Base-by-base conservation (phyloP, 2,797 vertebrate genomes). In the Epinephelus coioides region DNA sequence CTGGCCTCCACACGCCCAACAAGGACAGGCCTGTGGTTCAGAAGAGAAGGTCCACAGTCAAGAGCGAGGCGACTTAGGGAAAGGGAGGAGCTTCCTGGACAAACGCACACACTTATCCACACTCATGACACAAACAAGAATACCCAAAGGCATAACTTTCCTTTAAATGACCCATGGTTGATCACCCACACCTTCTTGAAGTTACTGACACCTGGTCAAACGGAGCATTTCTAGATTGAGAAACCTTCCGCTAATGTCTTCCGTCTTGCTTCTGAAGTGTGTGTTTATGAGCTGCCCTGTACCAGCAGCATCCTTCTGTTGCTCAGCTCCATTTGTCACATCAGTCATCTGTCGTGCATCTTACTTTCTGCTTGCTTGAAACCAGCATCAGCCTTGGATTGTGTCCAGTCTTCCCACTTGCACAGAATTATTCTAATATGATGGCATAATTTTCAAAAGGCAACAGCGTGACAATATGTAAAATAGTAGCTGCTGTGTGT, bases 1-100 rank as follows among this genome's bases (percentile, higher is more conserved):
- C 66, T n/a, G 19, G 60, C 57, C 62, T 64, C 66, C 54, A 49
- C 68, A 68, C n/a, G 7, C 18, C 59, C 68, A 79, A 86, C 83
- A 88, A 86, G 67, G 57, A 69, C 63, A 61, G 71, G 64, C 68
- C 70, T 82, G n/a, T 82, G 82, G 63, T 21, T 73, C 66, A 78
- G 51, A 62, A 81, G 73, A 90, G 71, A 78, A 50, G 66, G 72
- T 61, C 69, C 46, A 76, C 18, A 78, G 81, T 86, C 57, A 68
- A 27, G 74, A 72, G 57, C 27, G 62, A 55, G 57, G 44, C 11
- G 12, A 34, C n/a, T 23, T 44, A 69, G 65, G 64, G 66, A 80
- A 84, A 78, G 54, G 78, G 82, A 78, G 82, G 76, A 81, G 81
- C 79, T 90, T 87, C 79, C 78, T 69, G 38, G 56, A 64, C 66